A percentile compares a stretch with the other conserved stretches of the same genome.
These are phyloP conservation scores for Medauroidea extradentata DNA, from an alignment of 1,140 invertebrate genomes.

Conservation along the genomic window DNA sequence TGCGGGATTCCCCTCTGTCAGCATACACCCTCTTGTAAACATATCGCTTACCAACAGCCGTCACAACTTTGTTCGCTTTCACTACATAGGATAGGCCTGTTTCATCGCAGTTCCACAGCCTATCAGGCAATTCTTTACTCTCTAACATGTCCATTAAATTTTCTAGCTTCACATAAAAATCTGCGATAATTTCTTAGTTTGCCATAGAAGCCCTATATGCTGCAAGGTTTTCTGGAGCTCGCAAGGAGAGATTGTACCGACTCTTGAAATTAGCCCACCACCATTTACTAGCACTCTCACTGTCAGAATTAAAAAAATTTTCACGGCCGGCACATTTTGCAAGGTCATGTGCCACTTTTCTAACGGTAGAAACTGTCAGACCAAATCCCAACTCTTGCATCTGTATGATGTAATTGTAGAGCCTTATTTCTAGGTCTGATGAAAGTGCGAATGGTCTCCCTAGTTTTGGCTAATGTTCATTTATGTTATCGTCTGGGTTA, in stretches of 20 bases:
- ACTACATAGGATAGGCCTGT: constrained; percentile 5
- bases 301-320: no score
- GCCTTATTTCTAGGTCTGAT: no score
- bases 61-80: constrained; percentile 7
- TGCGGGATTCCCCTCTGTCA: constrained; percentile 35
- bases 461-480: no score
- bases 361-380: no score
- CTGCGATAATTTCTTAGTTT: background rate
- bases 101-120: constrained; percentile 9
- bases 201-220: background rate
- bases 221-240: background rate
- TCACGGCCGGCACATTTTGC: no score
- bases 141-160: background rate
- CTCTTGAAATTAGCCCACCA: background rate
- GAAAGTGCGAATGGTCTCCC: no score
- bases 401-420: no score
- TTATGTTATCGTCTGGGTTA: no score
- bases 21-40: constrained; percentile 8
- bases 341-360: no score
- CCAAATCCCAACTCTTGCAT: no score
- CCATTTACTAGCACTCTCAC: no score
- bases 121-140: background rate
- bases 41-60: constrained; percentile 6
- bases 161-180: constrained; percentile 5
- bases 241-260: background rate